Base-by-base conservation (phyloP, 2,888 invertebrate genomes). In the Parnassius glacialis region DNA sequence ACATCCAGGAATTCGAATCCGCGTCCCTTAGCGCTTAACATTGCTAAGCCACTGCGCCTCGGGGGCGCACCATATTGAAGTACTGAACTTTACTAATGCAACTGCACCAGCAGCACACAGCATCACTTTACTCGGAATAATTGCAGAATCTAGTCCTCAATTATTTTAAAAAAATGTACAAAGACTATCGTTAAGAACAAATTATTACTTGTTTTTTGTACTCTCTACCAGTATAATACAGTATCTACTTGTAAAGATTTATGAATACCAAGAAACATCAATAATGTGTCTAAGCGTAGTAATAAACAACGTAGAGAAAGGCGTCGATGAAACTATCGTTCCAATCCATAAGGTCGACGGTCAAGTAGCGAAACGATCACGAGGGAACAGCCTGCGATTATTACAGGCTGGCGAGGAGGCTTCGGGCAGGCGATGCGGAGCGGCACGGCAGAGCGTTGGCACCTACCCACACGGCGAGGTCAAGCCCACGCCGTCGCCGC, bases 371-470 rank as follows among this genome's bases (percentile, higher is more conserved):
- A 70, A 61, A 65, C 73, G 72, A 72, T 69, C 70, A 73, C 74
- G 48, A 45, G 72, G 74, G 68, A 57, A 73, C 70, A 61, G 64
- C 34, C 34, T 34, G 69, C 70, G 61, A 64, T 48, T n/a, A 48
- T 52, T 68, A 70, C 70, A 74, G 73, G 64, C 76, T 7, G 75
- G 76, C 76, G 78, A 79, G 74, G 80, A 80, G 75, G 80, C 81
- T 83, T 83, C 84, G 83, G 83, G 84, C 73, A 45, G 12, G 45
- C 45, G 45, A 45, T 12, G 45, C 45, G 48, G 85, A 85, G 87
- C 85, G 83, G 84, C 85, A 86, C 85, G 83, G 83, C 85, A 86
- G 89, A 84, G 83, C 86, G 85, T 87, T 84, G 85, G 85, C 88
- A 89, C 89, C 88, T 88, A 86, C 62, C 62, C 62, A 62, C 59